Evolutionary conservation across 2,113 vertebrate genomes (phyloP).

Genomic region (Progne subis): DNA sequence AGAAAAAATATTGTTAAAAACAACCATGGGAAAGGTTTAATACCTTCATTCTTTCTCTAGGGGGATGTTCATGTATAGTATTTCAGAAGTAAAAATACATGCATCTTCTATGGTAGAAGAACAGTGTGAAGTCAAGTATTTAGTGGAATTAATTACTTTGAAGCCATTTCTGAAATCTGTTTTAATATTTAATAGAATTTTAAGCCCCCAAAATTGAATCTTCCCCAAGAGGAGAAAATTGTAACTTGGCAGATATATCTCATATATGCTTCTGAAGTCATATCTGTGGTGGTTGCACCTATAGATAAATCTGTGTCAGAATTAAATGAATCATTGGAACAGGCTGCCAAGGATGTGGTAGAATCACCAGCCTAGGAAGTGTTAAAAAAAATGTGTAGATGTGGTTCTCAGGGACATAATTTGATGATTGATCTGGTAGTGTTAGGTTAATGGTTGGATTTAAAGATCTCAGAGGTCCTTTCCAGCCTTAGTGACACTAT

Average conservation of each 20-base stretch:
- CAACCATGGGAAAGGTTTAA: background rate
- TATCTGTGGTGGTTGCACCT: background rate
- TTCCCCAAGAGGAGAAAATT: background rate
- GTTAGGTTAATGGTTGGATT: background rate
- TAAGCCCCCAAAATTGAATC: background rate
- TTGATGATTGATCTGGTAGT: background rate
- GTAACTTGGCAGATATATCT: background rate
- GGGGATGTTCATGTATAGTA: accelerated
- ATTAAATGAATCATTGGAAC: background rate
- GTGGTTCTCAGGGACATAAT: background rate
- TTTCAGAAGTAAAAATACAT: background rate
- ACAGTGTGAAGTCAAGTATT: background rate
- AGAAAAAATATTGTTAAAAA: background rate
- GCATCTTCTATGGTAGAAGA: background rate
- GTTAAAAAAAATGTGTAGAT: background rate
- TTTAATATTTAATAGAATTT: background rate
- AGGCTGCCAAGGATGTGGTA: background rate
- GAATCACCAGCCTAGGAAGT: background rate
- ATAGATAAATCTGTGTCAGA: background rate
- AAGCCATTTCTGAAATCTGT: background rate
- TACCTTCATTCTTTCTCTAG: background rate
- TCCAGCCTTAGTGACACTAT: background rate
- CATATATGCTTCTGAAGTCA: background rate
- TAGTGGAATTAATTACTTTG: background rate
- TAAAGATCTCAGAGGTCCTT: background rate